Percentiles rank a stretch among this genome's conserved stretches.
Evolutionary conservation across 2,113 vertebrate genomes (phyloP).

Genomic region (Dasyornis broadbenti): DNA sequence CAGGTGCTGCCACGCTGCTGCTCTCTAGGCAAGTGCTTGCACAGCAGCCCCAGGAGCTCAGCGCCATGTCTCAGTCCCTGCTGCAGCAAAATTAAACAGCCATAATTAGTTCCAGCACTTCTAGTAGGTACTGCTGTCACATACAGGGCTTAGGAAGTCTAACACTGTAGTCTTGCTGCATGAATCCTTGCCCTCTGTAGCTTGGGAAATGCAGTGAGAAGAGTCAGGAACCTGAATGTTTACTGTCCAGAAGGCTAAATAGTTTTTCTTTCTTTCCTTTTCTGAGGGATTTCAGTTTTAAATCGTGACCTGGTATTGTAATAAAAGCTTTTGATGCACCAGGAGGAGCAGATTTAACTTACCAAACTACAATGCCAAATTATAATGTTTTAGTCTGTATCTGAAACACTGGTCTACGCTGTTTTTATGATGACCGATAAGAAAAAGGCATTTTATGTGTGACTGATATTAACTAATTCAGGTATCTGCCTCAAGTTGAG

Average conservation of each 20-base stretch:
- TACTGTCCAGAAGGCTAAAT: not conserved
- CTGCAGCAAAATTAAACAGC: not conserved
- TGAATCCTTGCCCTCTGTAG: not conserved
- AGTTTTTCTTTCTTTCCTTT: not conserved
- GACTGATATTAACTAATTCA: not conserved
- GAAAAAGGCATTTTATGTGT: not conserved
- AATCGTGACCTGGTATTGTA: not conserved
- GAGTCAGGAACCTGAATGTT: not conserved
- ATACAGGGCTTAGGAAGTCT: not conserved
- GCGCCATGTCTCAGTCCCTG: not conserved
- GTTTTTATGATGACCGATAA: not conserved
- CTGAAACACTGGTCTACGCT: not conserved
- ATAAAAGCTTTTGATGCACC: not conserved
- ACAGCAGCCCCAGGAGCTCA: not conserved
- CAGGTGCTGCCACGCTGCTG: rapidly evolving
- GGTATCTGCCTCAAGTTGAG: not conserved
- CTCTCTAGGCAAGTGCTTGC: not conserved
- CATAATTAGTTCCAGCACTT: not conserved
- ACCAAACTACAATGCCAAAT: not conserved
- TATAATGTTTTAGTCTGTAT: not conserved
- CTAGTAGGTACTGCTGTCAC: not conserved
- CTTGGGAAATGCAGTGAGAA: not conserved
- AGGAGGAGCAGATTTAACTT: not conserved
- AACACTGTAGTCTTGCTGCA: not conserved
- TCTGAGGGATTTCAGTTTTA: not conserved